Evolutionary conservation across 2,888 invertebrate genomes (phyloP).

Genomic region (Cosmopolites sordidus): DNA sequence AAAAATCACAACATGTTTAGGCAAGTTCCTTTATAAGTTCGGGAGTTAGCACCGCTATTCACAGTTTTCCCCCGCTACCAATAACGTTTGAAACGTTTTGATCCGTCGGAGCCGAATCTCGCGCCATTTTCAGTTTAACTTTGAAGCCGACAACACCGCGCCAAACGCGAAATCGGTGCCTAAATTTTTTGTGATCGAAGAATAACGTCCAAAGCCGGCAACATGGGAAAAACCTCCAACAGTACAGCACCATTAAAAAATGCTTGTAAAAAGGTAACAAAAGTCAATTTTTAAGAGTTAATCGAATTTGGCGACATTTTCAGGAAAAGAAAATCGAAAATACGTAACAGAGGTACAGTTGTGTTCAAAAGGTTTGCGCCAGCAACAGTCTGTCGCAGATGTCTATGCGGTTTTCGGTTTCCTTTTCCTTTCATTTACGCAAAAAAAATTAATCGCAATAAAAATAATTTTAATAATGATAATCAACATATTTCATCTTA

Average conservation of each 20-base stretch:
- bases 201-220: slow-evolving; percentile 20
- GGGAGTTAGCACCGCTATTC: too few relatives aligned
- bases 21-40: too few relatives aligned
- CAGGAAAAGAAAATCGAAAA: too few relatives aligned
- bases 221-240: slow-evolving; percentile 39
- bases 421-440: too few relatives aligned
- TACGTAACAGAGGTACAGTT: slow-evolving; percentile 15
- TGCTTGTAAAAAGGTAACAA: slow-evolving; percentile 42
- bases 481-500: too few relatives aligned
- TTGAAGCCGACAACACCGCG: slow-evolving; percentile 5
- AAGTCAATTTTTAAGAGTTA: too few relatives aligned
- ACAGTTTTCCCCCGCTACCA: too few relatives aligned
- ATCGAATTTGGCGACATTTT: too few relatives aligned
- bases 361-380: slow-evolving; percentile 5
- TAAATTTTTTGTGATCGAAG: slow-evolving; percentile 21
- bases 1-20: too few relatives aligned
- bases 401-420: neutral
- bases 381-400: neutral
- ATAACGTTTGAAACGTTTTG: too few relatives aligned
- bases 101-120: neutral
- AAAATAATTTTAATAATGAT: too few relatives aligned
- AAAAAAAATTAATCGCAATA: too few relatives aligned
- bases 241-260: slow-evolving; percentile 34
- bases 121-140: slow-evolving; percentile 9
- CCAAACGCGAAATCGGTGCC: slow-evolving; percentile 3